Conservation (phyloP, 2,888 invertebrate genomes). For the Halocaridina rubra region DNA sequence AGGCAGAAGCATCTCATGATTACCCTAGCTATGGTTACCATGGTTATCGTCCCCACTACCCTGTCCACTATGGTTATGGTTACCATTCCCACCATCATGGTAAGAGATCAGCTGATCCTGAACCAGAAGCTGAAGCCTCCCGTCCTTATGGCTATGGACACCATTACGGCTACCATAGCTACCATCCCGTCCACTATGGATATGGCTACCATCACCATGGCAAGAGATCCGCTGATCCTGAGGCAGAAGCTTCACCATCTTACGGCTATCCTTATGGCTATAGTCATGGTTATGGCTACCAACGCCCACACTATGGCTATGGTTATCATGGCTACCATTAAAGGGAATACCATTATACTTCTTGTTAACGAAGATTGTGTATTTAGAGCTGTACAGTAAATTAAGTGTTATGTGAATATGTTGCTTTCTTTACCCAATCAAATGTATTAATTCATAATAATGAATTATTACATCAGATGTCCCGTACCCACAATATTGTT, state of each 20-base stretch:
- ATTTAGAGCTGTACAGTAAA: too few relatives aligned
- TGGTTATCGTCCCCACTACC: background rate
- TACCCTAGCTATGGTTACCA: background rate
- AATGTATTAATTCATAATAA: too few relatives aligned
- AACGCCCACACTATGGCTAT: background rate
- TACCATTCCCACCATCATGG: background rate
- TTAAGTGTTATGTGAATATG: too few relatives aligned
- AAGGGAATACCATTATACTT: too few relatives aligned
- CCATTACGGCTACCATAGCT: background rate
- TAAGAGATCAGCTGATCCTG: background rate
- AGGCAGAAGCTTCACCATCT: background rate
- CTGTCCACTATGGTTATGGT: too few relatives aligned
- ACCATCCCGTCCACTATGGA: background rate
- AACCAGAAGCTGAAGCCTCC: background rate
- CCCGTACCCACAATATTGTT: too few relatives aligned
- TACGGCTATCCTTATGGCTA: background rate
- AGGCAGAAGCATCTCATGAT: background rate
- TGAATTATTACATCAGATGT: too few relatives aligned
- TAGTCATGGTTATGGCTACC: too few relatives aligned
- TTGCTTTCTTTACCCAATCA: too few relatives aligned
- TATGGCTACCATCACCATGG: background rate
- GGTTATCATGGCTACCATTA: background rate
- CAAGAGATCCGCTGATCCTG: conserved; percentile 4
- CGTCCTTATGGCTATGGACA: background rate
- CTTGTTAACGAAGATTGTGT: too few relatives aligned